These are phyloP conservation scores for Leptoteleia sp. DNA, from an alignment of 1,140 invertebrate genomes.

Conservation along the genomic window DNA sequence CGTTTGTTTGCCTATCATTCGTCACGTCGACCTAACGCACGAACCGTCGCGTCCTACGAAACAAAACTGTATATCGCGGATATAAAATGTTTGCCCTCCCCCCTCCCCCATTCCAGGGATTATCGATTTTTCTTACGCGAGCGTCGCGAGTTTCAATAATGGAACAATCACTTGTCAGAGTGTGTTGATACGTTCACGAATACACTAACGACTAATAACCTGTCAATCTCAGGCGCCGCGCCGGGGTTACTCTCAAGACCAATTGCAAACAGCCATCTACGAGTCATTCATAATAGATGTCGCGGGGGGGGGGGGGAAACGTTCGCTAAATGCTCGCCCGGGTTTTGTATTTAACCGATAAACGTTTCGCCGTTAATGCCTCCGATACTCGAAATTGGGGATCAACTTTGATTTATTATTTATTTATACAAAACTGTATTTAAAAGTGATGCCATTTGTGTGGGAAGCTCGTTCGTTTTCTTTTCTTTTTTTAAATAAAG, in stretches of 20 bases:
- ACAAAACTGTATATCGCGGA: too few relatives aligned
- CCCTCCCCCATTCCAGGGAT: constrained; percentile 1
- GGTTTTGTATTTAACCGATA: constrained; percentile 19
- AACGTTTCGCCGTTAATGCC: constrained; percentile 5
- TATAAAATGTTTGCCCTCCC: constrained; percentile 9
- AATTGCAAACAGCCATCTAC: constrained; percentile 53
- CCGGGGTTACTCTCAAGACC: constrained; percentile 48
- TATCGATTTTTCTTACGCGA: constrained; percentile 50
- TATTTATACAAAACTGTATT: too few relatives aligned
- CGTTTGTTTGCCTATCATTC: constrained; percentile 7
- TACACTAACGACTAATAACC: constrained; percentile 63
- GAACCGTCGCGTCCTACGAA: too few relatives aligned
- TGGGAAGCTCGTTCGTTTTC: too few relatives aligned
- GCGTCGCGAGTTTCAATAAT: constrained; percentile 44
- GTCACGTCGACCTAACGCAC: too few relatives aligned
- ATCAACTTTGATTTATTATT: constrained; percentile 5
- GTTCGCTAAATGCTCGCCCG: constrained; percentile 35
- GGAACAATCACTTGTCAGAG: constrained; percentile 61
- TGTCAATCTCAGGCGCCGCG: constrained; percentile 54
- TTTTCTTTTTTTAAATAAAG: too few relatives aligned
- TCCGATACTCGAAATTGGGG: constrained; percentile 16
- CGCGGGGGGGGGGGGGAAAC: constrained; percentile 42
- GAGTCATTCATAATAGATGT: constrained; percentile 59
- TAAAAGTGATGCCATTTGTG: too few relatives aligned
- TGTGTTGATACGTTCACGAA: constrained; percentile 58